Evolutionary conservation across 2,888 invertebrate species (phyloP).

Genomic region (Cyrtodaria siliqua): DNA sequence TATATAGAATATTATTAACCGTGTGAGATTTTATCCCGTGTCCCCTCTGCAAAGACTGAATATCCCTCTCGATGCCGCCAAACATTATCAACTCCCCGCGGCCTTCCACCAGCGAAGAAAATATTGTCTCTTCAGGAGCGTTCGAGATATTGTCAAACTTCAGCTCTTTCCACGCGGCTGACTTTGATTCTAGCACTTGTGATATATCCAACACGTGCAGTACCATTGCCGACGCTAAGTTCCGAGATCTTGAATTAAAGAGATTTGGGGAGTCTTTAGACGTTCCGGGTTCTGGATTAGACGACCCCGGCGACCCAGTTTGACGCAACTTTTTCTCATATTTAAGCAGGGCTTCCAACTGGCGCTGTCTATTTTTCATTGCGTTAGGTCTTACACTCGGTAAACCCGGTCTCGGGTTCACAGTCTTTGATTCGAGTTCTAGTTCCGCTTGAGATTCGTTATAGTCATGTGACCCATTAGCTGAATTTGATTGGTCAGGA

Average conservation of each 20-base stretch:
- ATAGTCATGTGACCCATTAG: conserved; percentile 12
- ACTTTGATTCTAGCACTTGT: conserved; percentile 76
- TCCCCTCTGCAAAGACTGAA: conserved; percentile 79
- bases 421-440: conserved; percentile 38
- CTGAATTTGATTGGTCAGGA: conserved; percentile 11
- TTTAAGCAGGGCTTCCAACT: conserved; percentile 89
- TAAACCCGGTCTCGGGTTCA: conserved; percentile 64
- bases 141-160: conserved; percentile 70
- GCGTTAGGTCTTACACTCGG: conserved; percentile 86
- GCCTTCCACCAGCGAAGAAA: conserved; percentile 95
- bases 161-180: conserved; percentile 87
- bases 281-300: conserved; percentile 16
- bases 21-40: conserved; percentile 69
- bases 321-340: conserved; percentile 88
- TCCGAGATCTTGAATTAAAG: conserved; percentile 14
- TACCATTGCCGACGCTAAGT: conserved; percentile 88
- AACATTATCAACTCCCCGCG: conserved; percentile 97
- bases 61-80: conserved; percentile 92
- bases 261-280: conserved; percentile 31
- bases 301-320: conserved; percentile 42
- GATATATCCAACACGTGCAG: conserved; percentile 95
- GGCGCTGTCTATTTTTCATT: conserved; percentile 88
- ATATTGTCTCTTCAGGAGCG: conserved; percentile 94
- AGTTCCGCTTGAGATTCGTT: neutral
- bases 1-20: conserved; percentile 73